These are phyloP conservation scores for Xestobium rufovillosum DNA, from an alignment of 2,888 invertebrate species.

Conservation along the genomic window DNA sequence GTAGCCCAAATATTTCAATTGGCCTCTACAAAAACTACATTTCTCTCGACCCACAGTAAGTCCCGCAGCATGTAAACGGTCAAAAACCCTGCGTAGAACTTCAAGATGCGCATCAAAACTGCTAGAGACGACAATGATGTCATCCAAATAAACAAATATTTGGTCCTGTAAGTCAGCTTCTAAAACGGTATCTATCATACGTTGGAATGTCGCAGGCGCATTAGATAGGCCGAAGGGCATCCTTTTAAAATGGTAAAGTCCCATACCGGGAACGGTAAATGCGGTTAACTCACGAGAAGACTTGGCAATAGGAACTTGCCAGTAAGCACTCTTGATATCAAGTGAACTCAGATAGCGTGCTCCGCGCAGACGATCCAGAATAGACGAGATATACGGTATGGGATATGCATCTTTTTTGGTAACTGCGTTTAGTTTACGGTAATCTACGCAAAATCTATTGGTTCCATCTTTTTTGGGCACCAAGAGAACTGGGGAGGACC, in stretches of 20 bases:
- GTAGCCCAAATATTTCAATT: conserved; percentile 22
- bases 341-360: conserved; percentile 26
- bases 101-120: conserved; percentile 19
- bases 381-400: conserved; percentile 24
- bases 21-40: conserved; percentile 17
- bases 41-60: conserved; percentile 22
- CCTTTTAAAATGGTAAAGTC: conserved; percentile 9
- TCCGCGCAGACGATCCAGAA: conserved; percentile 25
- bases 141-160: conserved; percentile 20
- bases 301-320: conserved; percentile 22
- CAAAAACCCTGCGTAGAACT: conserved; percentile 17
- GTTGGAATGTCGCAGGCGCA: conserved; percentile 10
- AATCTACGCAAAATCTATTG: conserved; percentile 26
- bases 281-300: conserved; percentile 5
- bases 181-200: conserved; percentile 6
- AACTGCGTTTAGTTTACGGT: conserved; percentile 22
- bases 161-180: conserved; percentile 9
- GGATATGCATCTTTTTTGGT: conserved; percentile 20
- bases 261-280: conserved; percentile 12
- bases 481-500: conserved; percentile 26
- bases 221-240: conserved; percentile 12
- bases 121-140: conserved; percentile 21
- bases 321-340: conserved; percentile 27
- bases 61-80: conserved; percentile 17
- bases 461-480: conserved; percentile 31